phyloP scores from a whole-genome alignment of 2,113 vertebrate genomes.

The Podarcis muralis region DNA sequence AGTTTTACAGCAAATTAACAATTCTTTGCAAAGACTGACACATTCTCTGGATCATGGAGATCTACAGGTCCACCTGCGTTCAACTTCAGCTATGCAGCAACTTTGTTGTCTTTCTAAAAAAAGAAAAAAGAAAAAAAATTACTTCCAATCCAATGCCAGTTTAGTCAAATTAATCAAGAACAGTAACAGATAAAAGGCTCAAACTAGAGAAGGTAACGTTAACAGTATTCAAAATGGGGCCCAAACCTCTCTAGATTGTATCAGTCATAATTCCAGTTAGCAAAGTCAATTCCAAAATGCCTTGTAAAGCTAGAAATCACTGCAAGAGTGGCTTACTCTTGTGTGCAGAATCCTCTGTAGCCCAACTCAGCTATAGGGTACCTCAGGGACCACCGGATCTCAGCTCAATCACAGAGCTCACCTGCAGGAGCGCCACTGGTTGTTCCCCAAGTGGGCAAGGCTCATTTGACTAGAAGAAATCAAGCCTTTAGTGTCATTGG shows the following conservation, averaged over 20 bases:
- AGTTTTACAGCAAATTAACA: conserved; percentile 85
- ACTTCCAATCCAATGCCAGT: not conserved
- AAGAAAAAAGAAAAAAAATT: conserved; percentile 38
- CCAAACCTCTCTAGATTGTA: not conserved
- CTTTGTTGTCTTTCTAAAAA: conserved; percentile 96
- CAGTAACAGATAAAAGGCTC: not conserved
- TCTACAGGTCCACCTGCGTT: conserved; percentile 75
- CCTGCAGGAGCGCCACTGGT: too few species aligned
- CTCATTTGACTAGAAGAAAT: too few species aligned
- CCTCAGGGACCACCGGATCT: too few species aligned
- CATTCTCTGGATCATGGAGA: conserved; percentile 79
- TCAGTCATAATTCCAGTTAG: not conserved
- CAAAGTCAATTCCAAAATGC: not conserved
- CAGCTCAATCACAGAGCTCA: too few species aligned
- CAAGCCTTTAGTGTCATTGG: too few species aligned
- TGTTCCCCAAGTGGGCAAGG: too few species aligned
- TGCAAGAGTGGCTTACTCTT: not conserved
- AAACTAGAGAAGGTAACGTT: too few species aligned
- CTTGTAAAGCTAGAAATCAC: not conserved
- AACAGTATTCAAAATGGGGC: not conserved
- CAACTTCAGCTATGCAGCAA: conserved; percentile 87
- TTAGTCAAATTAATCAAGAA: not conserved
- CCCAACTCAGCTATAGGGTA: not conserved
- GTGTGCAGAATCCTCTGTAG: not conserved
- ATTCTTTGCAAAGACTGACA: conserved; percentile 84